phyloP scores from a whole-genome alignment of 2,113 vertebrate species.

The human region DNA sequence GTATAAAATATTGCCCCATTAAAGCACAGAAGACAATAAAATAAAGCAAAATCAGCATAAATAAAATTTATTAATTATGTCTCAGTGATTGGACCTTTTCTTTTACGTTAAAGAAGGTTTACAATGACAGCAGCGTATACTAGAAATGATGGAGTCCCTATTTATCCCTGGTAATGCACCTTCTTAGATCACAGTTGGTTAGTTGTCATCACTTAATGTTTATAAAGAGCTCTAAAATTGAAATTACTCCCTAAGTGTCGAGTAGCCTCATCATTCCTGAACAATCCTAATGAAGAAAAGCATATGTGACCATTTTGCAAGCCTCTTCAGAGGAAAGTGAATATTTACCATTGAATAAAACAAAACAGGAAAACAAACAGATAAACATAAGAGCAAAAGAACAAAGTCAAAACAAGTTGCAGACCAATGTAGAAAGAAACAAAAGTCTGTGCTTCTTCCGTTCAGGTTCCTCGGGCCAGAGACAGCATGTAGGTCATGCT shows the following conservation, averaged over 20 bases:
- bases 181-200: slow-evolving; percentile 12
- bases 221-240: slow-evolving; percentile 24
- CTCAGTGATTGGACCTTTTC: neutral
- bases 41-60: slow-evolving; percentile 43
- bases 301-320: neutral
- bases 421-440: neutral
- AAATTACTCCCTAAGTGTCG: slow-evolving; percentile 14
- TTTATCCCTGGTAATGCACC: neutral
- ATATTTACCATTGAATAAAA: slow-evolving; percentile 4
- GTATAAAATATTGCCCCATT: neutral
- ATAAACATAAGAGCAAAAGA: neutral
- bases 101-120: slow-evolving; percentile 23
- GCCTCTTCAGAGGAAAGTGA: neutral
- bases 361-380: neutral
- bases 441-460: neutral
- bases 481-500: neutral
- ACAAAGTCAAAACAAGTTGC: neutral
- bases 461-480: neutral
- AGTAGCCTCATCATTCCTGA: neutral
- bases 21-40: neutral
- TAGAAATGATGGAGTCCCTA: neutral
- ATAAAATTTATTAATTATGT: slow-evolving; percentile 15
- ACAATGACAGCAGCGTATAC: neutral
- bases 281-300: neutral
- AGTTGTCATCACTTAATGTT: slow-evolving; percentile 29